Evolutionary conservation across 1,140 invertebrate genomes (phyloP).

Genomic region (Drosophila kohkoa): DNA sequence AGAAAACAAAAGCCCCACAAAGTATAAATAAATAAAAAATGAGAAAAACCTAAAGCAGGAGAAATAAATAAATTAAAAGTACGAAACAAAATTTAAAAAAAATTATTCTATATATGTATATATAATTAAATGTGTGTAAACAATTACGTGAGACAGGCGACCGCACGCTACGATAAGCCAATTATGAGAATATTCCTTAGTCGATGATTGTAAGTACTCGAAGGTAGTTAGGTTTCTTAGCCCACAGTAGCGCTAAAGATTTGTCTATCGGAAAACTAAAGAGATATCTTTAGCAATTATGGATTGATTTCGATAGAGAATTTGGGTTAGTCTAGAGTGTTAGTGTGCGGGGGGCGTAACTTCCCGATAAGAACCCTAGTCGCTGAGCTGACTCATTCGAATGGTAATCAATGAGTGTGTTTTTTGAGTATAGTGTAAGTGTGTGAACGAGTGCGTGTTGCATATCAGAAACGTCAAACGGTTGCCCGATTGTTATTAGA

Average conservation of each 20-base stretch:
- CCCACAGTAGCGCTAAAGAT: not conserved
- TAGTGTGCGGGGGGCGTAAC: constrained; percentile 19
- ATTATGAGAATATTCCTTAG: constrained; percentile 21
- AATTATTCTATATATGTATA: constrained; percentile 18
- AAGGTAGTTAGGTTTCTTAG: not conserved
- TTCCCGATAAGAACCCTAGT: constrained; percentile 9
- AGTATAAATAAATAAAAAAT: constrained; percentile 72
- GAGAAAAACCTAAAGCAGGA: constrained; percentile 18
- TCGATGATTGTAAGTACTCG: not conserved
- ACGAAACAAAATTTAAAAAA: constrained; percentile 35
- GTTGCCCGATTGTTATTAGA: constrained; percentile 24
- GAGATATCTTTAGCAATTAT: not conserved
- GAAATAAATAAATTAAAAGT: constrained; percentile 64
- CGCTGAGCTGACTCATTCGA: constrained; percentile 16
- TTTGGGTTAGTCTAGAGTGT: not conserved
- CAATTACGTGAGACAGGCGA: constrained; percentile 77
- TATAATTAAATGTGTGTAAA: constrained; percentile 74
- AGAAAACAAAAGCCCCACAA: constrained; percentile 71
- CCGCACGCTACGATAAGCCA: constrained; percentile 52
- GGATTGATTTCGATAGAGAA: constrained; percentile 5
- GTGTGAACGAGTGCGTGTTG: constrained; percentile 23
- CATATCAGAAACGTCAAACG: constrained; percentile 69
- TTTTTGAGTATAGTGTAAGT: not conserved
- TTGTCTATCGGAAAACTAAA: not conserved
- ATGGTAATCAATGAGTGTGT: constrained; percentile 33